A percentile compares a stretch with the other conserved stretches of the same genome.
phyloP scores from a whole-genome alignment of 2,113 vertebrate genomes.

The Pelobates fuscus region DNA sequence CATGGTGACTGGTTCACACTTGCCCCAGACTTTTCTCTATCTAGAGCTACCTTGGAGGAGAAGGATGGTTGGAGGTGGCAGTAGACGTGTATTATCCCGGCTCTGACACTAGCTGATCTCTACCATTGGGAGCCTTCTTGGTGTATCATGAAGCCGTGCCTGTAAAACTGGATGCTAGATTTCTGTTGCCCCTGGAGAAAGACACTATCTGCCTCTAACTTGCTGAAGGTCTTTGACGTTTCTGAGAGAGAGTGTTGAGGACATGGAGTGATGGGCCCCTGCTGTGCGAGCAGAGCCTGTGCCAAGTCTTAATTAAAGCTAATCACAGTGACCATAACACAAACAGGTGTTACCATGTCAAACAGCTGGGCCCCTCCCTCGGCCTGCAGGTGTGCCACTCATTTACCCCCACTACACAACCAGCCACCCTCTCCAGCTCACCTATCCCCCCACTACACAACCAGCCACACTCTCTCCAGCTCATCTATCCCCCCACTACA shows the following conservation, averaged over 20 bases:
- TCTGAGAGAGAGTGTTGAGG: conserved; percentile 60
- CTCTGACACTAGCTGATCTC: too few species aligned
- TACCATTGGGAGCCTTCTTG: conserved; percentile 10
- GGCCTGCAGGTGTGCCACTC: conserved; percentile 11
- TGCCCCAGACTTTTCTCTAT: too few species aligned
- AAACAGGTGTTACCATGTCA: conserved; percentile 56
- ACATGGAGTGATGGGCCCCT: conserved; percentile 58
- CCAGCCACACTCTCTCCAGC: too few species aligned
- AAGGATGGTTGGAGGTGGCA: too few species aligned
- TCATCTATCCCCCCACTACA: too few species aligned
- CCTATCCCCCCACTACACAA: too few species aligned
- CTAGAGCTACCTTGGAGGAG: too few species aligned
- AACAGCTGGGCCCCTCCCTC: neutral
- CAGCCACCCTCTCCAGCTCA: too few species aligned
- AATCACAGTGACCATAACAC: conserved; percentile 57
- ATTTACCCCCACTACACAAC: too few species aligned
- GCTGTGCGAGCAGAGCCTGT: conserved; percentile 55
- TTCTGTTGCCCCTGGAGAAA: conserved; percentile 29
- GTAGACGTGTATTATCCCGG: too few species aligned
- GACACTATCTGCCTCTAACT: conserved; percentile 43
- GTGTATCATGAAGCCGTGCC: conserved; percentile 10
- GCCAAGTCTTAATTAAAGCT: conserved; percentile 64
- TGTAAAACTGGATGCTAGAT: conserved; percentile 19
- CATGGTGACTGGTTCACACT: too few species aligned
- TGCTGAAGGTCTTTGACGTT: conserved; percentile 52